phyloP scores from a whole-genome alignment of 2,888 invertebrate genomes.

The Mycalesis mineus region DNA sequence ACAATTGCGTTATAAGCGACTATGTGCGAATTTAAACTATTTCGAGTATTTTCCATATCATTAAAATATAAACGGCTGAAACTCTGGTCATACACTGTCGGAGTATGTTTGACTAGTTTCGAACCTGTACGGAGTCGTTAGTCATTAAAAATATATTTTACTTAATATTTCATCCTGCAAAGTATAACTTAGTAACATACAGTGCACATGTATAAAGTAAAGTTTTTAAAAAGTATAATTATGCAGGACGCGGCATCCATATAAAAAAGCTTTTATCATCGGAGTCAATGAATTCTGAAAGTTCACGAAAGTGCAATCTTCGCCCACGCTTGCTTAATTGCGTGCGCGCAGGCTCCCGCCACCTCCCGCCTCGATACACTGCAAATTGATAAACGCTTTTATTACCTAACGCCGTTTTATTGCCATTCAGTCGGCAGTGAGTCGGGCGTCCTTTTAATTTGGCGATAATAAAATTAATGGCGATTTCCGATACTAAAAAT shows the following conservation, averaged over 20 bases:
- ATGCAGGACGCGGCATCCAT: not conserved
- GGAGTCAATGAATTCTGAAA: constrained; percentile 32
- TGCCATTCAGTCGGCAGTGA: constrained; percentile 20
- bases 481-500: constrained; percentile 9
- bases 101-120: too few species aligned
- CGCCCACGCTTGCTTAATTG: constrained; percentile 45
- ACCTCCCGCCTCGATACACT: constrained; percentile 36
- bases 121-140: too few species aligned
- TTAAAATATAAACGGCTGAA: too few species aligned
- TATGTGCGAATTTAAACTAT: too few species aligned
- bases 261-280: constrained; percentile 22
- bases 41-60: too few species aligned
- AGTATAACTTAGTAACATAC: too few species aligned
- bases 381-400: constrained; percentile 46
- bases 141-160: too few species aligned
- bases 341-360: constrained; percentile 40
- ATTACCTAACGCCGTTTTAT: constrained; percentile 36
- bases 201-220: too few species aligned
- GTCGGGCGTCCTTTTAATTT: constrained; percentile 15
- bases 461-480: constrained; percentile 11
- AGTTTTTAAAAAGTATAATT: not conserved
- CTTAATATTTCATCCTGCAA: too few species aligned
- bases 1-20: too few species aligned
- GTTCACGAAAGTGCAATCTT: constrained; percentile 46
- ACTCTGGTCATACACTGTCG: too few species aligned